Evolutionary conservation across 2,797 vertebrate species (phyloP), one percentile per base, ranked within the genome.

Genomic region (Galagoides demidoff): DNA sequence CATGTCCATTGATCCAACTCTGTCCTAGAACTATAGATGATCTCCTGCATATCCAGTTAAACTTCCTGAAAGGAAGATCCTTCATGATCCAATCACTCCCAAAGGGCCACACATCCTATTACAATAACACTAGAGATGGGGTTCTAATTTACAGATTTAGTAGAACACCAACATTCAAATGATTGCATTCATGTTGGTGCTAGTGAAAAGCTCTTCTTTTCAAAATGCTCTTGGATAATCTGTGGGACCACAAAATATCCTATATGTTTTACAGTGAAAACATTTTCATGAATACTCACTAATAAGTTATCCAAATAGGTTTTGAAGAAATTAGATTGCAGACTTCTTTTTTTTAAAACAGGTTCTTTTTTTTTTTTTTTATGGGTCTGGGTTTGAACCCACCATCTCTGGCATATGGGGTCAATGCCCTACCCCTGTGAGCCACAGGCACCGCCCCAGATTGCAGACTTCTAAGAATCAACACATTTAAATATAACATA

Each of bases 401-500:
- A 39, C 4, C 39, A 39, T 39, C 39, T 39, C 39, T 39, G 39
- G 4, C 39, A 39, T 39, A 39, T 39, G 39, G 39, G 39, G 39
- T 5, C 39, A 39, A 5, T 39, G 39, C 39, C 39, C 39, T 39
- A 39, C 39, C 39, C 39, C 39, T 39, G 39, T 39, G 39, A 39
- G 39, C 39, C 39, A 39, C 39, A 39, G 39, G 39, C 39, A 39
- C 39, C 4, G 4, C 39, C 39, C 39, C 39, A 39, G 4, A 39
- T 39, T 39, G 22, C 2, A 45, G 22, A 52, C 5, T 22, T 85
- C 68, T 92, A 85, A 12, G 5, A 27, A 82, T 85, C 27, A 3
- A 86, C 55, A 73, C 74, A 68, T 86, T 94, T 85, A 84, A 92
- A 79, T 63, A 91, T 63, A 89, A 57, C 57, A 92, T 55, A 85